Base-by-base conservation (phyloP, 2,113 vertebrate genomes). In the Brachionichthys hirsutus region DNA sequence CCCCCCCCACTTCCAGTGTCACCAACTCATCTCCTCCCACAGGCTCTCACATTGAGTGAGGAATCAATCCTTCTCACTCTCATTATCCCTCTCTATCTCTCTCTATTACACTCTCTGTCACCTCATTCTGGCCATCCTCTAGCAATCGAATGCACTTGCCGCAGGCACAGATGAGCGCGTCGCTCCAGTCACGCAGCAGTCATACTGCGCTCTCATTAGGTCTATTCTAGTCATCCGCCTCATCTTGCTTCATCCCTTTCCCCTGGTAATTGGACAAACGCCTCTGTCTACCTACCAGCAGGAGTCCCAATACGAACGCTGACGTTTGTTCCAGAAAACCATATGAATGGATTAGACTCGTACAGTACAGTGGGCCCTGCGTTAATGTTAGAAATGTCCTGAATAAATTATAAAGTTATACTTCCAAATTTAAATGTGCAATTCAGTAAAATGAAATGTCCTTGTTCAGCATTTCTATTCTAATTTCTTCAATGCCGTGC, bases 11-110 rank as follows among this genome's bases (percentile, higher is more conserved):
- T 74, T 70, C 73, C 61, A 61, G 65, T 83, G 46, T 67, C 76
- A 48, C 57, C 68, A 77, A 72, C 75, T 83, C 80, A 70, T 81
- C 76, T 84, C 85, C 84, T 82, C 83, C 80, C 83, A 87, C 81
- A 54, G 72, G 57, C 80, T 86, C 82, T 88, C 88, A 78, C 78
- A 61, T 73, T 44, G 78, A 81, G 83, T 76, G 84, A 82, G 81
- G 84, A 83, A 82, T 84, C 81, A 80, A 77, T 86, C 74, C 76
- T 70, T 81, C 80, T 77, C 75, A 67, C 81, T 77, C 79, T 73
- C 68, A 80, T 80, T 81, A 77, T 83, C 71, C 62, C 80, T 71
- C 77, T 47, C 61, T 34, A 14, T 82, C 70, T 41, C 45, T 78
- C 72, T 72, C 68, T 66, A n/a, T 69, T 63, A n/a, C 76, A 67